Evolutionary conservation across 2,888 invertebrate species (phyloP).

Genomic region (Anoncus sp.): DNA sequence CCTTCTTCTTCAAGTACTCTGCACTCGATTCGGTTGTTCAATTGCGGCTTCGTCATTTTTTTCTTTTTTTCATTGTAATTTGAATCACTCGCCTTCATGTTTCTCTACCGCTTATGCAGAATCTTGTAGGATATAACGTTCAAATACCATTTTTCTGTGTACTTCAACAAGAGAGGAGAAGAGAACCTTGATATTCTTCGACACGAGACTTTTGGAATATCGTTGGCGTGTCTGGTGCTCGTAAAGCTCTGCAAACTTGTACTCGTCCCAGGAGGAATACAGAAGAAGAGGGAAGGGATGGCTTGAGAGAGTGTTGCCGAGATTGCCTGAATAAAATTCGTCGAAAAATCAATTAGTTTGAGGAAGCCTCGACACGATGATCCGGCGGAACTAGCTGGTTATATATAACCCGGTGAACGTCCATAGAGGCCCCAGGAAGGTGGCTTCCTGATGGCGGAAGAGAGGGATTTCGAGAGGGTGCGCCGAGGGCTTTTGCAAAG

Average conservation of each 20-base stretch:
- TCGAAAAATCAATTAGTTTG: slow-evolving; percentile 79
- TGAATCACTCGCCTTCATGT: background rate
- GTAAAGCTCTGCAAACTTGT: slow-evolving; percentile 40
- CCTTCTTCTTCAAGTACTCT: too few relatives aligned
- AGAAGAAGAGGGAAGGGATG: background rate
- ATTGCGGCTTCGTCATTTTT: too few relatives aligned
- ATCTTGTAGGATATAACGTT: background rate
- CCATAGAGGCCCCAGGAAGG: slow-evolving; percentile 23
- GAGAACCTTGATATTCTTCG: slow-evolving; percentile 26
- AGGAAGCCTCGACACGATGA: slow-evolving; percentile 75
- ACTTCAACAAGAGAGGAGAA: background rate
- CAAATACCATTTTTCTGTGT: background rate
- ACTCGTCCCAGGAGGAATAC: slow-evolving; percentile 13
- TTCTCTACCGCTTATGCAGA: background rate
- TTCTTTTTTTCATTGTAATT: background rate
- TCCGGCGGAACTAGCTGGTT: slow-evolving; percentile 68
- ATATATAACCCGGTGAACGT: slow-evolving; percentile 17
- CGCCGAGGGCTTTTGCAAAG: slow-evolving; percentile 27
- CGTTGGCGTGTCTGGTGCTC: slow-evolving; percentile 50
- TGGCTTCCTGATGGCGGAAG: slow-evolving; percentile 52
- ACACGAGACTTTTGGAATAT: slow-evolving; percentile 30
- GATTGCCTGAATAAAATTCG: slow-evolving; percentile 72
- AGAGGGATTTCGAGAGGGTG: slow-evolving; percentile 39
- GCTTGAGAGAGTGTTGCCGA: slow-evolving; percentile 23
- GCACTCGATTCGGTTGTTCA: too few relatives aligned